A percentile compares a stretch with the other conserved stretches of the same genome.
phyloP scores from a whole-genome alignment of 2,797 vertebrate genomes.

The Hippopotamyrus pictus region DNA sequence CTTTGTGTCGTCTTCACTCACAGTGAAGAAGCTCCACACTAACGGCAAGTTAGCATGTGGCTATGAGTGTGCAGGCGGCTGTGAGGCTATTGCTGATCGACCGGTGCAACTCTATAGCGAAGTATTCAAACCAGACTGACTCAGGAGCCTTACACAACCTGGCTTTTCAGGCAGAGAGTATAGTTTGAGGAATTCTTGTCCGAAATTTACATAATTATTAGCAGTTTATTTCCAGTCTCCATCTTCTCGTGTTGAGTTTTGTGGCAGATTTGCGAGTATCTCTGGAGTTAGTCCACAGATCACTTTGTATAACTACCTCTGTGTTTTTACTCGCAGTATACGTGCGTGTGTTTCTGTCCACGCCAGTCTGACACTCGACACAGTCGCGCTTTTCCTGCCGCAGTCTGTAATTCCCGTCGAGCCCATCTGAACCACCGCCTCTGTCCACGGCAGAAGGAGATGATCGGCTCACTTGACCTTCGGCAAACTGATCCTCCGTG shows the following conservation, averaged over 20 bases:
- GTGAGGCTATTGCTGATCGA: not conserved
- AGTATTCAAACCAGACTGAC: not conserved
- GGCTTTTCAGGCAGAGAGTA: not conserved
- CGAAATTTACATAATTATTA: not conserved
- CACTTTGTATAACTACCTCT: not conserved
- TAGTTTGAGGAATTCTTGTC: not conserved
- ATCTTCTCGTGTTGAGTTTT: not conserved
- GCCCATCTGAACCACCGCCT: not conserved
- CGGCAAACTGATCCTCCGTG: not conserved
- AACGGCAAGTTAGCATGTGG: not conserved
- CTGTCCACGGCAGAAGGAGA: not conserved
- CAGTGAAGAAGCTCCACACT: too few relatives aligned
- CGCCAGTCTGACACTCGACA: not conserved
- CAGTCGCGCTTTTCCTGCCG: not conserved
- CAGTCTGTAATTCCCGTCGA: not conserved
- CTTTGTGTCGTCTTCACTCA: too few relatives aligned
- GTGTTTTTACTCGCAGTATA: not conserved
- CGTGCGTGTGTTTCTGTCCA: not conserved
- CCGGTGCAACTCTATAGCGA: not conserved
- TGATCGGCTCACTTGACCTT: slow-evolving; percentile 24
- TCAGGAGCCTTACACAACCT: not conserved
- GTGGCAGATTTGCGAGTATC: not conserved
- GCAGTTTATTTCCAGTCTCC: not conserved
- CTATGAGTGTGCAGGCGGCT: not conserved
- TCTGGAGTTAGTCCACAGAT: not conserved